Percentiles rank a stretch among this genome's conserved stretches.
Evolutionary conservation across 2,888 invertebrate species (phyloP).

Genomic region (Chorisops tibialis): DNA sequence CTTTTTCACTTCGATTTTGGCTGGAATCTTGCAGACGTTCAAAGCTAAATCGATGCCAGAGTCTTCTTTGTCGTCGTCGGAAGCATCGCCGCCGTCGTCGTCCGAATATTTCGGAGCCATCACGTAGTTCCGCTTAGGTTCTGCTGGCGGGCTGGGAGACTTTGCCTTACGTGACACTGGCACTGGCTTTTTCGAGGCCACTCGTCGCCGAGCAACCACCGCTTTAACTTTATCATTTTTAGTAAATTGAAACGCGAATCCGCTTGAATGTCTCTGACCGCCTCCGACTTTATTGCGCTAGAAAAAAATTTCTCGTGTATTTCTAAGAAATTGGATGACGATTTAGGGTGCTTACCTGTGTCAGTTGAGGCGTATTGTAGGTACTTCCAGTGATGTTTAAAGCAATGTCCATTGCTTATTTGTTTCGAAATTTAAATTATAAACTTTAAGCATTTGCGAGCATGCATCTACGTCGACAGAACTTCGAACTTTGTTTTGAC

Average conservation of each 20-base stretch:
- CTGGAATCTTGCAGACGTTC: constrained; percentile 35
- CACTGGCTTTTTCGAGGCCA: not conserved
- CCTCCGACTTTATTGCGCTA: not conserved
- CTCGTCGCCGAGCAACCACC: constrained; percentile 44
- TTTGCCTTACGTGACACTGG: not conserved
- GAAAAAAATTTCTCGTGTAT: not conserved
- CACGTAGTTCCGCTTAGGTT: not conserved
- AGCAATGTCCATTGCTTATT: constrained; percentile 18
- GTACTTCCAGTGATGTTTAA: constrained; percentile 11
- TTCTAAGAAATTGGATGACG: not conserved
- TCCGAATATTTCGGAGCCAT: constrained; percentile 1
- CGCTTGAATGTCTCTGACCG: constrained; percentile 19
- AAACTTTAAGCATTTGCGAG: no score
- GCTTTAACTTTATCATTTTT: constrained; percentile 46
- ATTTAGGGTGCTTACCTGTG: not conserved
- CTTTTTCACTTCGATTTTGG: constrained; percentile 29
- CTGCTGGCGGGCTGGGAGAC: not conserved
- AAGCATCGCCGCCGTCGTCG: not conserved
- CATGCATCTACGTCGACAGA: no score
- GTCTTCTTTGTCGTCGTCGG: constrained; percentile 3
- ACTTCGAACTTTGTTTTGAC: constrained; percentile 25
- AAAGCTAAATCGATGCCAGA: constrained; percentile 37
- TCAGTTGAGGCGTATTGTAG: not conserved
- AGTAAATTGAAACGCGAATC: constrained; percentile 42
- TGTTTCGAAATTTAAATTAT: not conserved